Evolutionary conservation across 37 sponge, comb jelly and placozoan genomes (phyloP).

Genomic region (Theonella swinhoei): DNA sequence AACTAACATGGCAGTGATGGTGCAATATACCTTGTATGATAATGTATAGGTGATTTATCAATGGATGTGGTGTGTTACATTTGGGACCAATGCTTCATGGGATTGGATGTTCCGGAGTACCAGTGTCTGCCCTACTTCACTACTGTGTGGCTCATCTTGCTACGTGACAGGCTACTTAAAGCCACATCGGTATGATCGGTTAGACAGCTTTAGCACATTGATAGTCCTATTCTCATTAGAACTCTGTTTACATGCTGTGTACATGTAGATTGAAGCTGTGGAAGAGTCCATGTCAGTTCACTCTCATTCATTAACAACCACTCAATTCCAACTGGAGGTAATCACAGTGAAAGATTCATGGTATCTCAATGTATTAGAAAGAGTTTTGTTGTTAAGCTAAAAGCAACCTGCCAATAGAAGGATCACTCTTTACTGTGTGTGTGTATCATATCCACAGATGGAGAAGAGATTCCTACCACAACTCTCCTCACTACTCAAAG

Average conservation of each 20-base stretch:
- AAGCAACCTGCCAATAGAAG: too few species aligned
- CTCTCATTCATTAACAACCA: not conserved
- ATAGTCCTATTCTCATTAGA: too few species aligned
- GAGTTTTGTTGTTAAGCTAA: too few species aligned
- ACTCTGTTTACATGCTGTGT: not conserved
- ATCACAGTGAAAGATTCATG: not conserved
- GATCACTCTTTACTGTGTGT: too few species aligned
- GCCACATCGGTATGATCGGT: not conserved
- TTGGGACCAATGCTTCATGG: conserved; percentile 55
- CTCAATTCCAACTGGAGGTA: conserved; percentile 23
- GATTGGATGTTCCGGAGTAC: conserved; percentile 25
- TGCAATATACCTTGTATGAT: not conserved
- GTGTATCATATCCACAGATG: not conserved
- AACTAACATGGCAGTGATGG: not conserved
- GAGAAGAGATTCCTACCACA: not conserved
- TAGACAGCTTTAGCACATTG: too few species aligned
- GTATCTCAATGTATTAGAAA: too few species aligned
- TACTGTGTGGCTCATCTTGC: conserved; percentile 21
- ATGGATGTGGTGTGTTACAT: conserved; percentile 38
- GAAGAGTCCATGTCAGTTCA: not conserved
- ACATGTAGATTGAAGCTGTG: conserved; percentile 1
- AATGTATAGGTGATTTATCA: conserved; percentile 27
- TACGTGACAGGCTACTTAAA: conserved; percentile 2
- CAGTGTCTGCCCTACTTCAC: conserved; percentile 44
- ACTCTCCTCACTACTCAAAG: not conserved